A percentile compares a stretch with the other conserved stretches of the same genome.
Evolutionary conservation across 1,140 invertebrate genomes (phyloP).

Genomic region (Neodiprion virginianus): DNA sequence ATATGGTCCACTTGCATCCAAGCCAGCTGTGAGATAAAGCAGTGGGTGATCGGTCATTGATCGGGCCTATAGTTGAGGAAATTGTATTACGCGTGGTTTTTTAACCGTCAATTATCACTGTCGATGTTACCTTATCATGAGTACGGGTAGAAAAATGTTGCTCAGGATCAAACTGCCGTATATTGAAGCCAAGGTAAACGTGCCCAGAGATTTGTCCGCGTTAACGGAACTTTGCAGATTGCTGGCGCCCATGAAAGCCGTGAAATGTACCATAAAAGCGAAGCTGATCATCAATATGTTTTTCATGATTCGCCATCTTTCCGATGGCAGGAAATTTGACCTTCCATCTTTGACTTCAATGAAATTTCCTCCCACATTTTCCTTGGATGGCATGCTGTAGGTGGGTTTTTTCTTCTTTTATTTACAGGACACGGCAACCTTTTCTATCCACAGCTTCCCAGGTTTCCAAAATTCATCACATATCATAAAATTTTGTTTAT

Average conservation of each 20-base stretch:
- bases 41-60: background rate
- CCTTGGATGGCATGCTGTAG: constrained; percentile 24
- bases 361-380: constrained; percentile 32
- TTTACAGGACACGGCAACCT: no score
- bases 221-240: constrained; percentile 82
- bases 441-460: no score
- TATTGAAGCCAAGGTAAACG: constrained; percentile 74
- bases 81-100: no score
- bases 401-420: no score
- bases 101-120: no score
- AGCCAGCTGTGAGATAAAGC: constrained; percentile 68
- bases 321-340: constrained; percentile 53
- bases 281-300: constrained; percentile 77
- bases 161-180: constrained; percentile 84
- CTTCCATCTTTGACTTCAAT: constrained; percentile 34
- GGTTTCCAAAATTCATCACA: no score
- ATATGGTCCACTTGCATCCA: constrained; percentile 87
- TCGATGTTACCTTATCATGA: constrained; percentile 71
- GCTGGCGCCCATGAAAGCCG: constrained; percentile 81
- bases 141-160: constrained; percentile 80
- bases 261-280: constrained; percentile 84
- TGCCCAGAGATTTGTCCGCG: constrained; percentile 71
- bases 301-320: constrained; percentile 73
- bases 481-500: no score
- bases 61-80: background rate